These are phyloP conservation scores for Agriopis marginaria DNA, from an alignment of 2,888 invertebrate species.

Conservation along the genomic window DNA sequence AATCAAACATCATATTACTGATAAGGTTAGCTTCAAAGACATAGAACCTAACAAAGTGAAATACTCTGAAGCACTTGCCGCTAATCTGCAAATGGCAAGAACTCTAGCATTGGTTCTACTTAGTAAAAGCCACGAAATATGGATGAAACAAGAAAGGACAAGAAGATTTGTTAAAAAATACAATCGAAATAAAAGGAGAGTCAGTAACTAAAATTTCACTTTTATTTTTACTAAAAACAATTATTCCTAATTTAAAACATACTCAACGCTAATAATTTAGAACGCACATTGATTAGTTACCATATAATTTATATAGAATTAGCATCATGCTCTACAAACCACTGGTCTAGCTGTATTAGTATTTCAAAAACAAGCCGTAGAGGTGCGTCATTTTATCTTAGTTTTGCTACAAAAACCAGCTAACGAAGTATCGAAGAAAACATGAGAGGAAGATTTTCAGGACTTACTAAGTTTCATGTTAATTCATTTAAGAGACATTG, in stretches of 20 bases:
- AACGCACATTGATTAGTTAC: too few relatives aligned
- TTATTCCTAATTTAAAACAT: background rate
- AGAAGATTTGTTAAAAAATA: conserved; percentile 21
- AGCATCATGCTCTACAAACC: too few relatives aligned
- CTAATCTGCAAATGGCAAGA: conserved; percentile 62
- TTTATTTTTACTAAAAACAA: conserved; percentile 5
- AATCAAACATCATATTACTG: background rate
- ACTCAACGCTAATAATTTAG: too few relatives aligned
- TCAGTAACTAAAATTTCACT: conserved; percentile 9
- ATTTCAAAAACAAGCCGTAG: too few relatives aligned
- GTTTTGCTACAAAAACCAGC: too few relatives aligned
- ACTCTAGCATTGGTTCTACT: conserved; percentile 63
- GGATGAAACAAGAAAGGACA: conserved; percentile 30
- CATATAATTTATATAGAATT: too few relatives aligned
- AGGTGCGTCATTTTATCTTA: too few relatives aligned
- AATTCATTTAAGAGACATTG: background rate
- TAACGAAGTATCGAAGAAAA: too few relatives aligned
- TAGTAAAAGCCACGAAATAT: conserved; percentile 40
- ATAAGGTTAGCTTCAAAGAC: conserved; percentile 3
- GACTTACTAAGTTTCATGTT: background rate
- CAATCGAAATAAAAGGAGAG: conserved; percentile 31
- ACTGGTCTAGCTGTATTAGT: too few relatives aligned
- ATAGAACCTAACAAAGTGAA: conserved; percentile 26
- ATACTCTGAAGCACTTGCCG: conserved; percentile 38
- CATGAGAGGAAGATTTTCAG: background rate